phyloP scores from a whole-genome alignment of 2,888 invertebrate species.

The Ypsolopha scabrella region DNA sequence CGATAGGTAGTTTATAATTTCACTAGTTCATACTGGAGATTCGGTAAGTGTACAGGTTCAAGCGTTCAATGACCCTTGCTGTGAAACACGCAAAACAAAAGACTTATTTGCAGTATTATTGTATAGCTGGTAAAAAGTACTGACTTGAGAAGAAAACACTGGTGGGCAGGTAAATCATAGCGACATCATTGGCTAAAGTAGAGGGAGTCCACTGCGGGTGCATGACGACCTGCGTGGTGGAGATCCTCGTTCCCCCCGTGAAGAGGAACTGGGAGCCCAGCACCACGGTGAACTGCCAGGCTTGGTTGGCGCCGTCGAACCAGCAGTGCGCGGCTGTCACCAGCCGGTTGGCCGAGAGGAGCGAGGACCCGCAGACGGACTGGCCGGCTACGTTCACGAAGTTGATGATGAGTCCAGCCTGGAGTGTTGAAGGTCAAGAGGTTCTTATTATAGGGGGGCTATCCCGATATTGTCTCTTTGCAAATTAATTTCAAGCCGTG shows the following conservation, averaged over 20 bases:
- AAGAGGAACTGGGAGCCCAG: conserved; percentile 32
- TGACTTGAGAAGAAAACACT: conserved; percentile 20
- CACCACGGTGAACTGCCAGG: conserved; percentile 27
- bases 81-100: too few species aligned
- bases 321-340: conserved; percentile 50
- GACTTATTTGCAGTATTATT: too few species aligned
- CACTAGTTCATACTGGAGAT: too few species aligned
- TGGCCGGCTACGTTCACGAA: conserved; percentile 21
- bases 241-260: conserved; percentile 30
- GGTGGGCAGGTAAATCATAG: conserved; percentile 30
- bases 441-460: background rate
- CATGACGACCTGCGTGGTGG: conserved; percentile 23
- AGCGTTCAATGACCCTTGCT: too few species aligned
- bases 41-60: too few species aligned
- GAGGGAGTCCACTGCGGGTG: conserved; percentile 28
- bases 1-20: too few species aligned
- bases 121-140: too few species aligned
- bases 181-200: conserved; percentile 30
- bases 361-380: conserved; percentile 36
- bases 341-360: conserved; percentile 24
- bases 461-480: too few species aligned
- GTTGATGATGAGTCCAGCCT: conserved; percentile 37
- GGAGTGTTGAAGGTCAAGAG: conserved; percentile 1
- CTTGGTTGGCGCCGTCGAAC: conserved; percentile 29
- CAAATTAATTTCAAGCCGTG: too few species aligned